Evolutionary conservation across 2,797 vertebrate genomes (phyloP).

Genomic region (Sebastes umbrosus): DNA sequence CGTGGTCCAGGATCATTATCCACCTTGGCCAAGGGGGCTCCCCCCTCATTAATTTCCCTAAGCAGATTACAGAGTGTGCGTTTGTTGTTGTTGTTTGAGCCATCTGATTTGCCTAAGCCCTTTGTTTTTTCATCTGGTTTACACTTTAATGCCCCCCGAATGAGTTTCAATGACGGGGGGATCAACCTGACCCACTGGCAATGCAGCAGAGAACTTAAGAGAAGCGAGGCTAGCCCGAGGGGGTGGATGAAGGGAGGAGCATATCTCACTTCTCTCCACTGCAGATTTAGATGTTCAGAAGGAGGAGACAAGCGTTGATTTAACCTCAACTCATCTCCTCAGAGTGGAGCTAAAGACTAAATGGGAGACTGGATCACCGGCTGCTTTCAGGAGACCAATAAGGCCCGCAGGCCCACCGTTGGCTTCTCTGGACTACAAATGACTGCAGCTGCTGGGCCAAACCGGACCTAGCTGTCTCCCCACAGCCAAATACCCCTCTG

Average conservation of each 20-base stretch:
- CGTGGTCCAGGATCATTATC: constrained; percentile 85
- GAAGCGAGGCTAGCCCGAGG: constrained; percentile 65
- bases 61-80: constrained; percentile 95
- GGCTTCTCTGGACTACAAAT: constrained; percentile 53
- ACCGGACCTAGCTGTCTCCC: constrained; percentile 38
- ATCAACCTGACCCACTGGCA: constrained; percentile 92
- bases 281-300: constrained; percentile 71
- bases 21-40: constrained; percentile 82
- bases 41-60: constrained; percentile 97
- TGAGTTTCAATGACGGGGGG: constrained; percentile 93
- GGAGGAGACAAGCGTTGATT: constrained; percentile 67
- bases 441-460: constrained; percentile 56
- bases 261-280: constrained; percentile 60
- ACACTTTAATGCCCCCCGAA: constrained; percentile 98
- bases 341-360: constrained; percentile 68
- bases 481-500: constrained; percentile 62
- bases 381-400: constrained; percentile 42
- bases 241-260: constrained; percentile 72
- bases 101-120: constrained; percentile 99
- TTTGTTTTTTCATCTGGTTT: constrained; percentile 99
- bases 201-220: constrained; percentile 75
- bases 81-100: constrained; percentile 99
- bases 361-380: constrained; percentile 59
- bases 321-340: constrained; percentile 75
- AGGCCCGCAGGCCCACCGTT: constrained; percentile 35